phyloP scores from a whole-genome alignment of 1,140 invertebrate species.

The Orius insidiosus region DNA sequence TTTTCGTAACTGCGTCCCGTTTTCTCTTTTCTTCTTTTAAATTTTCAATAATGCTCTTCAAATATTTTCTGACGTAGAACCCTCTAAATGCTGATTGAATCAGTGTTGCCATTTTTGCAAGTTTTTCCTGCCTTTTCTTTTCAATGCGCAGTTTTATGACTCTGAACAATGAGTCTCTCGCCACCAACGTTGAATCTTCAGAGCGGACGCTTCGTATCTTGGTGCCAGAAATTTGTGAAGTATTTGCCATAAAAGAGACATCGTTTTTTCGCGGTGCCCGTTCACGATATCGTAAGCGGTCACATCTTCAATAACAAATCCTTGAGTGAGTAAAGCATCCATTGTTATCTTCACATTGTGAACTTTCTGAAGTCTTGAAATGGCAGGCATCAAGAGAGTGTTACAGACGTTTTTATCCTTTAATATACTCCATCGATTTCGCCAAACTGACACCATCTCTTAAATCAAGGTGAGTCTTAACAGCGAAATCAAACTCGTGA shows the following conservation, averaged over 20 bases:
- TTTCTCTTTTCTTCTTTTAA: slow-evolving; percentile 17
- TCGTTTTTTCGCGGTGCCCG: slow-evolving; percentile 72
- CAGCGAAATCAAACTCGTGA: slow-evolving; percentile 78
- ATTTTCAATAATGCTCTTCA: not conserved
- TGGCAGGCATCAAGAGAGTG: slow-evolving; percentile 61
- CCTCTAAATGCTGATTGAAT: slow-evolving; percentile 17
- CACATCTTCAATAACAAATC: slow-evolving; percentile 45
- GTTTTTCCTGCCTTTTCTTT: slow-evolving; percentile 9
- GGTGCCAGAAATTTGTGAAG: slow-evolving; percentile 70
- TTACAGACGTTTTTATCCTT: slow-evolving; percentile 41
- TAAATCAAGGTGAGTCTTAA: slow-evolving; percentile 54
- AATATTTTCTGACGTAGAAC: slow-evolving; percentile 4
- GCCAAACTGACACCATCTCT: slow-evolving; percentile 60
- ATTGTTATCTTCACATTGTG: slow-evolving; percentile 66
- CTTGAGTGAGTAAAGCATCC: slow-evolving; percentile 25
- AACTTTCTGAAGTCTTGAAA: slow-evolving; percentile 71
- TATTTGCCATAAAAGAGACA: slow-evolving; percentile 73
- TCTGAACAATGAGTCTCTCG: slow-evolving; percentile 25
- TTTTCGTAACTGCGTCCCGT: slow-evolving; percentile 22
- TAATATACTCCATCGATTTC: slow-evolving; percentile 68
- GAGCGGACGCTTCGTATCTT: slow-evolving; percentile 44
- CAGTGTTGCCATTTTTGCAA: slow-evolving; percentile 11
- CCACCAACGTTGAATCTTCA: slow-evolving; percentile 49
- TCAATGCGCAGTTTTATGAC: slow-evolving; percentile 13
- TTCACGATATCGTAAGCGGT: slow-evolving; percentile 60